Conservation (phyloP, 2,113 vertebrate genomes). For the Poeciliopsis retropinna region DNA sequence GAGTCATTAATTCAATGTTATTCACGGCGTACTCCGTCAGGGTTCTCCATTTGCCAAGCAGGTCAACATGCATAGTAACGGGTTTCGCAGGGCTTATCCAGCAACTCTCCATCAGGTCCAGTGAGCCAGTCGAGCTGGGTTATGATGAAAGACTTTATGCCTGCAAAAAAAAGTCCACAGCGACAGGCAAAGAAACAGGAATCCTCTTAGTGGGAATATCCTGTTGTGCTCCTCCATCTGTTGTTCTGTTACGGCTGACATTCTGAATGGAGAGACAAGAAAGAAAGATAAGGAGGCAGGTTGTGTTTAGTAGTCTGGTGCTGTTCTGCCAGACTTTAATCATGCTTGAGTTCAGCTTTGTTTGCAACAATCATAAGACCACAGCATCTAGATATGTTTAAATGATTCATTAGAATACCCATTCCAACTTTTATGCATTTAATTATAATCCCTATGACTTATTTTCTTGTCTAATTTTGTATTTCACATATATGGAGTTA, state of each 20-base stretch:
- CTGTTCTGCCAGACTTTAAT: slow-evolving; percentile 4
- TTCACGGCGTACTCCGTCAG: slow-evolving; percentile 22
- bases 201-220: slow-evolving; percentile 69
- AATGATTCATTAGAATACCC: not conserved
- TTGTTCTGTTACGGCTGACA: slow-evolving; percentile 41
- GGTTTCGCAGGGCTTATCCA: slow-evolving; percentile 57
- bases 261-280: slow-evolving; percentile 33
- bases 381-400: not conserved
- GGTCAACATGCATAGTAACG: slow-evolving; percentile 33
- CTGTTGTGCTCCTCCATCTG: slow-evolving; percentile 72
- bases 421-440: not conserved
- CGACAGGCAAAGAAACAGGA: slow-evolving; percentile 53
- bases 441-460: not conserved
- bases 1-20: slow-evolving; percentile 33
- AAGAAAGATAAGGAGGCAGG: slow-evolving; percentile 30
- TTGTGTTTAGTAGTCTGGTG: slow-evolving; percentile 12
- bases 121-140: slow-evolving; percentile 58
- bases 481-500: not conserved
- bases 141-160: slow-evolving; percentile 58
- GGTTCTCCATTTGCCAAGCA: slow-evolving; percentile 49
- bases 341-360: not conserved
- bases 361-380: not conserved
- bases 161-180: slow-evolving; percentile 44
- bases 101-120: slow-evolving; percentile 42
- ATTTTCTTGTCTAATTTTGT: not conserved